phyloP scores from a whole-genome alignment of 1,140 invertebrate genomes.

The Drosophila pectinifera region DNA sequence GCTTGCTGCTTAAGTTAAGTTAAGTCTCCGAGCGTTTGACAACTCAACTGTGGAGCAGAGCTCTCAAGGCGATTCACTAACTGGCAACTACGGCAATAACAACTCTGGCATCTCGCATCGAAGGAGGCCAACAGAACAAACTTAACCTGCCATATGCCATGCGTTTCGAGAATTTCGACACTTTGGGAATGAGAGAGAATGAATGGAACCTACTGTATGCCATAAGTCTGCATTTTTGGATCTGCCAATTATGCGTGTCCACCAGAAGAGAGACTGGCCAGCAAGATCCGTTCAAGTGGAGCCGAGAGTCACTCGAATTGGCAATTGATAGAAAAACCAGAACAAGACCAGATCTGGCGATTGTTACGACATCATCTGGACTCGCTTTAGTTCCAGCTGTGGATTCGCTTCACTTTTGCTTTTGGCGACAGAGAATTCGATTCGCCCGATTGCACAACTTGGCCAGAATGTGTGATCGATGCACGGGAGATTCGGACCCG shows the following conservation, averaged over 20 bases:
- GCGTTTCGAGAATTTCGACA: conserved; percentile 81
- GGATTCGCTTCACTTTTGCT: conserved; percentile 18
- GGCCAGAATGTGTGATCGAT: conserved; percentile 36
- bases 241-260: conserved; percentile 57
- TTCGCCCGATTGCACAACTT: conserved; percentile 14
- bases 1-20: conserved; percentile 59
- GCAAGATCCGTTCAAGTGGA: conserved; percentile 66
- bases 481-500: conserved; percentile 37
- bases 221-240: conserved; percentile 9
- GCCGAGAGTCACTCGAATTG: conserved; percentile 34
- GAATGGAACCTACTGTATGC: conserved; percentile 66
- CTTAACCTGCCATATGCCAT: conserved; percentile 67
- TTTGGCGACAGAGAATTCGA: conserved; percentile 13
- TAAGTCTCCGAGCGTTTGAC: conserved; percentile 72
- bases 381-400: neutral
- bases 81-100: conserved; percentile 43
- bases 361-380: conserved; percentile 19
- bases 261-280: conserved; percentile 41
- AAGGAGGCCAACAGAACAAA: conserved; percentile 74
- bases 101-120: conserved; percentile 30
- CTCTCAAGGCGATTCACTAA: conserved; percentile 66
- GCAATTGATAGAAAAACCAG: conserved; percentile 51
- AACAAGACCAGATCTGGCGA: conserved; percentile 32
- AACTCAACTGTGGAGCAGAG: conserved; percentile 73
- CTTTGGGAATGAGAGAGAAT: conserved; percentile 45